Percentiles rank a stretch among this genome's conserved stretches.
Conservation (phyloP, 2,113 vertebrate genomes). For the Bujurquina vittata region DNA sequence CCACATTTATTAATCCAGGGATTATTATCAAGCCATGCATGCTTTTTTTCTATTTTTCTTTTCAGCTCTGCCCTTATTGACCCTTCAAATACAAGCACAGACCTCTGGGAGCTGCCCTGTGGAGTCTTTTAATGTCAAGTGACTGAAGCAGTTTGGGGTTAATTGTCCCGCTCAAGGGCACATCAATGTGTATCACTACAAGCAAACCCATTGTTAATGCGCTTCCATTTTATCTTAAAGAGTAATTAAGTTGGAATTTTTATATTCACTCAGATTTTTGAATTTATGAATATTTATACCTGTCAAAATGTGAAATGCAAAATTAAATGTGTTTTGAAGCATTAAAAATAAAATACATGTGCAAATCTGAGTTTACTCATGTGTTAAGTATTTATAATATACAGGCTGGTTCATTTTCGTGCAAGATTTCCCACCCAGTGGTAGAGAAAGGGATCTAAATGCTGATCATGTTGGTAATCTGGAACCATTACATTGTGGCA, state of each 20-base stretch:
- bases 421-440: background rate
- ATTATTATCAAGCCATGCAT: constrained; percentile 11
- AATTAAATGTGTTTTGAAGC: background rate
- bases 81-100: background rate
- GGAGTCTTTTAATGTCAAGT: constrained; percentile 18
- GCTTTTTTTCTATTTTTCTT: background rate
- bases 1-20: constrained; percentile 17
- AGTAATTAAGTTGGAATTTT: background rate
- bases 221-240: background rate
- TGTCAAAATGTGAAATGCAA: background rate
- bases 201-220: background rate
- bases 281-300: background rate
- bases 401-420: background rate
- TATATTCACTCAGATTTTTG: background rate
- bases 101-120: background rate
- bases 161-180: constrained; percentile 20
- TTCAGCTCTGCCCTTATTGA: background rate
- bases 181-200: constrained; percentile 26
- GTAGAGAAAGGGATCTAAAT: background rate
- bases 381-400: background rate
- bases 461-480: too few species aligned
- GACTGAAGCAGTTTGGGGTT: constrained; percentile 17
- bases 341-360: background rate
- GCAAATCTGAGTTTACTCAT: background rate
- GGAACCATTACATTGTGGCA: background rate